Evolutionary conservation across 2,797 vertebrate species (phyloP), one percentile per base, ranked within the genome.

Genomic region (Chrysocyon brachyurus): DNA sequence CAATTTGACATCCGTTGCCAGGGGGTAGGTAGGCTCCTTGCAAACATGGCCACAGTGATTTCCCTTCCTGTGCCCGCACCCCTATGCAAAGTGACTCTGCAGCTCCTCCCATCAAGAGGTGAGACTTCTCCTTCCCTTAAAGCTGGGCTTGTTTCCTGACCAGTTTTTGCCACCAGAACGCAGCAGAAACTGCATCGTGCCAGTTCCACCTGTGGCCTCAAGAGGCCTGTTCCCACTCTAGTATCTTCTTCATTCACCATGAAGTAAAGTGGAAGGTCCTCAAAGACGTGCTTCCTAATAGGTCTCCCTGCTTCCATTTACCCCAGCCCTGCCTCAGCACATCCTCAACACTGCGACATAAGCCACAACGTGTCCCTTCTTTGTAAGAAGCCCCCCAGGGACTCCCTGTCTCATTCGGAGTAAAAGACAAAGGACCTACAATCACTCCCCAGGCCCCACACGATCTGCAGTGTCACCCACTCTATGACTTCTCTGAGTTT

Each of bases 341-440:
- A 40, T 91, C 94, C 72, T 91, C 86, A 94, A 54, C 52, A 93
- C 59, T 73, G 77, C 56, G 66, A 91, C 24, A 72, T 9, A 87
- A 91, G 33, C 49, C 64, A 94, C 56, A 83, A 52, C 6, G 36
- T 22, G 24, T 61, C 17, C 33, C 6, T 89, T 79, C 56, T 87
- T 91, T 88, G 54, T 49, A 61, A 63, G 66, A 91, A 92, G 21
- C 33, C 57, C n/a, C 54, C 87, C 87, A 75, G 6, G 26, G 88
- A 36, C 61, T 64, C 54, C 63, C 56, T 17, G 26, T 56, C 24
- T 87, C 36, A 68, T 88, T 91, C 33, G 49, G 36, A 90, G 33
- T 73, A 87, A 96, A 89, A 90, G 16, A 31, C 16, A 90, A 87
- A 79, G 19, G 68, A 36, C 75, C 84, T n/a, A 33, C 8, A 31